phyloP scores from a whole-genome alignment of 2,797 vertebrate genomes.

The Takifugu rubripes region DNA sequence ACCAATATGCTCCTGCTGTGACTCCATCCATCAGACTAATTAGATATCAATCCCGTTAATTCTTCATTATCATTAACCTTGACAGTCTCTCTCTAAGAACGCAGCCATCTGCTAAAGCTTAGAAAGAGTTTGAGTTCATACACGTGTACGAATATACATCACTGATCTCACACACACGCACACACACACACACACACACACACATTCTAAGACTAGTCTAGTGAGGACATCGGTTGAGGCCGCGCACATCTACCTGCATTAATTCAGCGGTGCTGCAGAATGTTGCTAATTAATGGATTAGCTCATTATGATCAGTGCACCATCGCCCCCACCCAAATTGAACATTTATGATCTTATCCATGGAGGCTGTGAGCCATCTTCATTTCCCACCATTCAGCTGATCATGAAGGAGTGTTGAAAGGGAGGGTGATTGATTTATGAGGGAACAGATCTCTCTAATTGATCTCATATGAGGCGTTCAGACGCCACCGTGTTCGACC shows the following conservation, averaged over 20 bases:
- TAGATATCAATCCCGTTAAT: slow-evolving; percentile 78
- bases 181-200: slow-evolving; percentile 8
- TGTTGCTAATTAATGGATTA: slow-evolving; percentile 71
- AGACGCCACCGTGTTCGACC: slow-evolving; percentile 4
- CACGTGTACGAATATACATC: slow-evolving; percentile 10
- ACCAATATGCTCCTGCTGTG: slow-evolving; percentile 36
- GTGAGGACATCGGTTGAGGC: slow-evolving; percentile 55
- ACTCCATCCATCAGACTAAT: slow-evolving; percentile 80
- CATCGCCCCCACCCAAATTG: slow-evolving; percentile 45
- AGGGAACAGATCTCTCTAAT: slow-evolving; percentile 24
- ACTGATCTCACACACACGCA: background rate
- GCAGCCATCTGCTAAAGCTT: slow-evolving; percentile 75
- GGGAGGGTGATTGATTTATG: slow-evolving; percentile 52
- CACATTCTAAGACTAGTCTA: slow-evolving; percentile 31
- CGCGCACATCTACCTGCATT: slow-evolving; percentile 65
- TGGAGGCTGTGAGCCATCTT: slow-evolving; percentile 47
- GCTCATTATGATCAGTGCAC: slow-evolving; percentile 68
- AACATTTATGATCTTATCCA: slow-evolving; percentile 65
- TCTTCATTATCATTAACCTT: slow-evolving; percentile 82
- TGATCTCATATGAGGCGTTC: slow-evolving; percentile 6
- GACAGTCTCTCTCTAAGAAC: slow-evolving; percentile 72
- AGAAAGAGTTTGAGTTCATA: slow-evolving; percentile 56
- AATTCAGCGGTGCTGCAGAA: slow-evolving; percentile 72
- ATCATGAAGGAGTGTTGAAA: slow-evolving; percentile 54
- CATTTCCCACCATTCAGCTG: slow-evolving; percentile 56